Percentiles rank a stretch among this genome's conserved stretches.
Evolutionary conservation across 2,113 vertebrate species (phyloP).

Genomic region (Picathartes gymnocephalus): DNA sequence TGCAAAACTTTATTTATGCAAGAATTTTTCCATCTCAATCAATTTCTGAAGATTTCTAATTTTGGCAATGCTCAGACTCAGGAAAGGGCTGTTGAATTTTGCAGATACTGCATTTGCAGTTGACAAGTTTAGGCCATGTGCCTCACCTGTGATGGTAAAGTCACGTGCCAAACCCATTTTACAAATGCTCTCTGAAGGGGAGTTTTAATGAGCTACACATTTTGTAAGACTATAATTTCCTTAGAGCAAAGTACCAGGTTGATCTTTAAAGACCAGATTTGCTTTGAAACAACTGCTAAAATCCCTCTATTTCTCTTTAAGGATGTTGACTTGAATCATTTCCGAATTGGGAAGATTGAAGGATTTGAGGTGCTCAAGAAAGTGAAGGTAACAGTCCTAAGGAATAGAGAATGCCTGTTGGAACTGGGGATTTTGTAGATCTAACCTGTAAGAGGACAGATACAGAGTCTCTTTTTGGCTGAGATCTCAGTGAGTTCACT

Average conservation of each 20-base stretch:
- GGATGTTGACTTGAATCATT: conserved; percentile 97
- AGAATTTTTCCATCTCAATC: not conserved
- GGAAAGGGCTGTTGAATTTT: not conserved
- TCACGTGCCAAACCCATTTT: not conserved
- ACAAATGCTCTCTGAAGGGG: not conserved
- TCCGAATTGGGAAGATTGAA: conserved; percentile 95
- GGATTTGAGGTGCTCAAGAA: conserved; percentile 93
- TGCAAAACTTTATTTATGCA: not conserved
- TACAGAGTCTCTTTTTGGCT: not conserved
- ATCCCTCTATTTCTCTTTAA: conserved; percentile 54
- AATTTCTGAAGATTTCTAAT: not conserved
- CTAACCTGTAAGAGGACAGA: not conserved
- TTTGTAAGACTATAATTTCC: not conserved
- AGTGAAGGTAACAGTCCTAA: conserved; percentile 81
- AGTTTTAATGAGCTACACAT: not conserved
- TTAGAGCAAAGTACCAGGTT: not conserved
- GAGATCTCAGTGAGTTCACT: not conserved
- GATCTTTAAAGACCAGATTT: not conserved
- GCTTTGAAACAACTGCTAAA: not conserved
- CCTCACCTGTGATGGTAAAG: not conserved
- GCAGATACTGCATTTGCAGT: not conserved
- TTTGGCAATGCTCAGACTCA: not conserved
- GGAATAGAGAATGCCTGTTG: not conserved
- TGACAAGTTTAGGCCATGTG: accelerated
- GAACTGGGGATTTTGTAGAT: not conserved